Conservation (phyloP, 2,113 vertebrate genomes). For the Camelus bactrianus region DNA sequence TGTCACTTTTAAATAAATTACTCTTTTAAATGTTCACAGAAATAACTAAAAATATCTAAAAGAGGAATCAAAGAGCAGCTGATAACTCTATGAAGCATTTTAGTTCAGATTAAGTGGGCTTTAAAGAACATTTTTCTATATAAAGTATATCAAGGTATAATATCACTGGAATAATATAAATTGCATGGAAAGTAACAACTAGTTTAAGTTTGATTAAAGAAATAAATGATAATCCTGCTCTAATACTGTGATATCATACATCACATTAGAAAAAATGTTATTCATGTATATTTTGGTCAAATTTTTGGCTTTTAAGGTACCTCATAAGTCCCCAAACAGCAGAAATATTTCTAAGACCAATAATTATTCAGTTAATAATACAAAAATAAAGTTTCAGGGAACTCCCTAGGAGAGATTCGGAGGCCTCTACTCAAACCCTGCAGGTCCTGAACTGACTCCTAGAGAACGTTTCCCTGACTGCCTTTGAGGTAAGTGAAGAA, state of each 20-base stretch:
- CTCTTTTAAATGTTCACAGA: background rate
- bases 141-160: background rate
- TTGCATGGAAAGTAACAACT: background rate
- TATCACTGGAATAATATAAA: background rate
- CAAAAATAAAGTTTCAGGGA: background rate
- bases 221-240: background rate
- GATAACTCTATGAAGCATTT: background rate
- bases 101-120: background rate
- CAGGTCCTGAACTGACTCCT: background rate
- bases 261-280: constrained; percentile 38
- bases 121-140: background rate
- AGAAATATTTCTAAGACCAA: constrained; percentile 38
- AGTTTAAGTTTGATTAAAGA: constrained; percentile 47
- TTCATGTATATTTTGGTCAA: background rate
- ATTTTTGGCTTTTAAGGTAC: constrained; percentile 40
- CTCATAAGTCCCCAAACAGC: background rate
- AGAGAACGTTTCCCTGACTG: background rate
- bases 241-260: background rate
- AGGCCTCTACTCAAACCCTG: background rate
- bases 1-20: background rate
- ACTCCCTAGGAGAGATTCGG: background rate
- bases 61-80: constrained; percentile 4
- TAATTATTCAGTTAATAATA: constrained; percentile 34
- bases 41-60: constrained; percentile 42
- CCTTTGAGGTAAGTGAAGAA: background rate